Base-by-base conservation (phyloP, 2,797 vertebrate genomes). In the Catamblyrhynchus diadema region DNA sequence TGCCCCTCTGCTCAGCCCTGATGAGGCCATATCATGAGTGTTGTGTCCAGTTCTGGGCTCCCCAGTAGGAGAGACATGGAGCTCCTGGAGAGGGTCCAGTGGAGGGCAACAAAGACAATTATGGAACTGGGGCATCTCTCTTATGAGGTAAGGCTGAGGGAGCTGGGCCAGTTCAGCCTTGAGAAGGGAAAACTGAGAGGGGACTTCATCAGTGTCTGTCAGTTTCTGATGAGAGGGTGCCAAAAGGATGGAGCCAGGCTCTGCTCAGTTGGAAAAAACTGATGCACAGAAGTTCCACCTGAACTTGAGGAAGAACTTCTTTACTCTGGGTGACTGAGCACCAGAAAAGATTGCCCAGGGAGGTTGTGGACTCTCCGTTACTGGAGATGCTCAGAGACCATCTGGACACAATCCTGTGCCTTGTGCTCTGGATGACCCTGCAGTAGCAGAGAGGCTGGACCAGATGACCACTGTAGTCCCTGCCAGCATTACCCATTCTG, bases 1-100 rank as follows among this genome's bases (percentile, higher is more conserved):
- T 57, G 21, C 21, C 1, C 30, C 4, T 65, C 0, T 18, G 0
- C 17, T 48, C 42, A 8, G 32, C 32, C 1, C 32, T 64, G 41
- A 10, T 72, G 41, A 56, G 30, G 7, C 3, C 10, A 1, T 1
- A 21, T 0, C 20, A 18, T 51, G 50, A 35, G 4, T 48, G 42
- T 8, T 21, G 42, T 30, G 24, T 25, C 24, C 16, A 9, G 6
- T 22, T 83, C 14, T 56, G 32, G 30, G 32, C 14, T 48, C 6
- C 25, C 0, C 17, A 32, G 42, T 0, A 37, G 4, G 35, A 72
- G 48, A 47, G 13, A 25, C 17, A 17, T 10, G 50, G 59, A 83
- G 21, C 4, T 30, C 1, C 1, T 56, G 7, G 33, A 33, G 16
- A 10, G 3, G 9, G 10, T 45, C 19, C n/a, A 24, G 28, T 64